These are phyloP conservation scores for Sceloporus tristichus DNA, from an alignment of 2,113 vertebrate genomes.

Conservation along the genomic window DNA sequence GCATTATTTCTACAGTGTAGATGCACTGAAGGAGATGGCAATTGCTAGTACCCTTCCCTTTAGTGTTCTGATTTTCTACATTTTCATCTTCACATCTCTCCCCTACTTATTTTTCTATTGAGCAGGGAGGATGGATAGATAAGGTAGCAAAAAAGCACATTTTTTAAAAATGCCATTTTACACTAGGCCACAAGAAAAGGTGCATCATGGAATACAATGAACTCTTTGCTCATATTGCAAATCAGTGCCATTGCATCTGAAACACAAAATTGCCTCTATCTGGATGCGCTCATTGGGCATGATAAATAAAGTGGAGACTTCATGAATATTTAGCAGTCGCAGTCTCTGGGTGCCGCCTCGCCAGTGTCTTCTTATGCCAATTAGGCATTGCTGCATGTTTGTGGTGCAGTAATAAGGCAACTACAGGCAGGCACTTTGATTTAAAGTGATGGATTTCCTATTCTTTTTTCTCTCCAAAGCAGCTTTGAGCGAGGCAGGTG, in stretches of 20 bases:
- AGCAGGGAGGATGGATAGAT: background rate
- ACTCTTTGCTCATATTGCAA: background rate
- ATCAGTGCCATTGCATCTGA: background rate
- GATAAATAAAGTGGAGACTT: conserved; percentile 21
- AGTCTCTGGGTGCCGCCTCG: background rate
- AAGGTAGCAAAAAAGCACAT: background rate
- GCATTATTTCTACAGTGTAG: too few relatives aligned
- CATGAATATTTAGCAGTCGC: background rate
- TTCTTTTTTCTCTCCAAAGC: too few relatives aligned
- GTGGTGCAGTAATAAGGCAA: background rate
- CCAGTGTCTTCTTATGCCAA: background rate
- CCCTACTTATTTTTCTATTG: background rate
- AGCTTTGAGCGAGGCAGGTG: background rate
- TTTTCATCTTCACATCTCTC: background rate
- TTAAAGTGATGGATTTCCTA: background rate
- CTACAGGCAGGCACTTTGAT: background rate
- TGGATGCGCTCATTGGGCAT: background rate
- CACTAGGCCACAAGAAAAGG: background rate
- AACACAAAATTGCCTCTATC: background rate
- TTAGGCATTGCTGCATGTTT: background rate
- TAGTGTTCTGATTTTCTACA: too few relatives aligned
- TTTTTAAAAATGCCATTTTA: background rate
- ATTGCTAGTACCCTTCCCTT: too few relatives aligned
- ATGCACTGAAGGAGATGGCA: too few relatives aligned
- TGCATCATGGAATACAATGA: background rate